These are phyloP conservation scores for Arion vulgaris DNA, from an alignment of 1,140 invertebrate species.

Conservation along the genomic window DNA sequence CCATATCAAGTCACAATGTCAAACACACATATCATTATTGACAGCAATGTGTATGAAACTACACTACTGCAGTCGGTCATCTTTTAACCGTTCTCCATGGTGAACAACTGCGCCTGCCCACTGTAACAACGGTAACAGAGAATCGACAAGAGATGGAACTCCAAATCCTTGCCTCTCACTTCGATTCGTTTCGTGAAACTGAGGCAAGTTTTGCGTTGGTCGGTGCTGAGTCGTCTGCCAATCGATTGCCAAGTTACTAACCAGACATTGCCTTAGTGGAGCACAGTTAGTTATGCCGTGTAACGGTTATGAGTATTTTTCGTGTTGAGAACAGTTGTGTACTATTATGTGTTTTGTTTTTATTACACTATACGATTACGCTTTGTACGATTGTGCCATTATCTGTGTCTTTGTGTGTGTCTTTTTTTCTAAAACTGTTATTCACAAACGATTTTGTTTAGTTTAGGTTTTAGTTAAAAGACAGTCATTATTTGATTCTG, in stretches of 20 bases:
- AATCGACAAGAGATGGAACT: not conserved
- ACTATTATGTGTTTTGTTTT: no score
- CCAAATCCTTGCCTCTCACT: not conserved
- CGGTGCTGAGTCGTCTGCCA: not conserved
- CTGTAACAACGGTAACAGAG: not conserved
- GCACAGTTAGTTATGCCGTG: no score
- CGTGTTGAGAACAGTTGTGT: no score
- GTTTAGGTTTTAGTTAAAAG: no score
- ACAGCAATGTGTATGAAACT: not conserved
- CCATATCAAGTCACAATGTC: not conserved
- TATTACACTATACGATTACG: no score
- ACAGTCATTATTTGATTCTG: no score
- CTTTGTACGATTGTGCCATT: no score
- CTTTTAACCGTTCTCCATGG: slow-evolving; percentile 44
- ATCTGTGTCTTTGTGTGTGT: no score
- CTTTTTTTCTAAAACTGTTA: no score
- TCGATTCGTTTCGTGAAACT: slow-evolving; percentile 27
- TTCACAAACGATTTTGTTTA: no score
- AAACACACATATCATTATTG: not conserved
- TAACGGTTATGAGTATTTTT: no score
- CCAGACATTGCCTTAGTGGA: no score
- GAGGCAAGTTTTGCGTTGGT: slow-evolving; percentile 23
- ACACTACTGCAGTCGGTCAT: not conserved
- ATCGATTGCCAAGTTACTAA: slow-evolving; percentile 8
- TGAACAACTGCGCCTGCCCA: not conserved